Conservation (phyloP, 2,888 invertebrate species). For the Scaptodrosophila latifasciaeformis region DNA sequence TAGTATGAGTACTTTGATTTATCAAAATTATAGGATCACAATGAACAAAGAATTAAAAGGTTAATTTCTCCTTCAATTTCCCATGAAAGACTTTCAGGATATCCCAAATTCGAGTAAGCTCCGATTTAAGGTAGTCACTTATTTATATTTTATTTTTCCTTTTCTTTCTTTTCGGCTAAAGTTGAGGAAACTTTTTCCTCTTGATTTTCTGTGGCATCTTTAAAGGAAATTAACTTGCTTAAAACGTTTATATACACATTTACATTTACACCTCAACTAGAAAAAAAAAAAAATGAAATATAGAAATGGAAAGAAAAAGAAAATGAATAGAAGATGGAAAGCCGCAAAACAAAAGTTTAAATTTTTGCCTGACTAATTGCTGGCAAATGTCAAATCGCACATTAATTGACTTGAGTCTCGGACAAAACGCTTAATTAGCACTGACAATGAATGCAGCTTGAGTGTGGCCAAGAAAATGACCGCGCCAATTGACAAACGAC, state of each 20-base stretch:
- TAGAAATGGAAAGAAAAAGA: too few species aligned
- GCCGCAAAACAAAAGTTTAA: background rate
- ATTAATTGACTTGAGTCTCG: conserved; percentile 55
- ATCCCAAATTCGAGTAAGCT: too few species aligned
- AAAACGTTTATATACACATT: conserved; percentile 45
- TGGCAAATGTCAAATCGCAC: conserved; percentile 30
- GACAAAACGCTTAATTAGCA: conserved; percentile 51
- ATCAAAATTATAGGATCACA: too few species aligned
- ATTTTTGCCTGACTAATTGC: conserved; percentile 43
- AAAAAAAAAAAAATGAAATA: too few species aligned
- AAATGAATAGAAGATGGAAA: background rate
- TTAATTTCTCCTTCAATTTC: too few species aligned
- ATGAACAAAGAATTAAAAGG: too few species aligned
- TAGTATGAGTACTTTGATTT: too few species aligned
- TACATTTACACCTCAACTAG: conserved; percentile 34
- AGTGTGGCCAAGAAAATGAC: background rate
- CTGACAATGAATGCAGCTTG: conserved; percentile 24
- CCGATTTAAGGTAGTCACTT: too few species aligned
- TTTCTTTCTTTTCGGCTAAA: conserved; percentile 19
- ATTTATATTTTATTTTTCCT: conserved; percentile 29
- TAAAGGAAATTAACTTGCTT: conserved; percentile 24
- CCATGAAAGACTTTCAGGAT: too few species aligned
- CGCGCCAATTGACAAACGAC: background rate
- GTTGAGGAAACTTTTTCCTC: background rate
- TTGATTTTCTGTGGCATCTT: conserved; percentile 6